Conservation (phyloP, 2,888 invertebrate genomes). For the Scaptomyza caliginosa region DNA sequence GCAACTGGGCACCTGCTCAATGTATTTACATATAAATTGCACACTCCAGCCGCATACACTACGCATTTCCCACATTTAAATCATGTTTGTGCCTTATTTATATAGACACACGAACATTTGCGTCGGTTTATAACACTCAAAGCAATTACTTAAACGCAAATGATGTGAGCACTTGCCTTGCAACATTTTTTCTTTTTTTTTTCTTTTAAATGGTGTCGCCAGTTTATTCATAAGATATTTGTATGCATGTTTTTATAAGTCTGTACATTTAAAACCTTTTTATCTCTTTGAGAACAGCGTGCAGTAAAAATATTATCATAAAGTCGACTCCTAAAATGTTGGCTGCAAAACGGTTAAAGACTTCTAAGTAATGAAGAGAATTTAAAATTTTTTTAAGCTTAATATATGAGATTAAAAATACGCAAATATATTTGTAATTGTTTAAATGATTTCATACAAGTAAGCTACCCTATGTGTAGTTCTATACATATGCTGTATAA, state of each 20-base stretch:
- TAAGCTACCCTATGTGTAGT: neutral
- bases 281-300: conserved; percentile 25
- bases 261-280: conserved; percentile 14
- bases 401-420: no score
- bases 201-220: conserved; percentile 32
- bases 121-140: conserved; percentile 29
- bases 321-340: no score
- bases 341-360: no score
- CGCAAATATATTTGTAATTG: no score
- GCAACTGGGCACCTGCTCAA: conserved; percentile 38
- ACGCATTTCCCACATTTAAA: conserved; percentile 2
- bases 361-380: no score
- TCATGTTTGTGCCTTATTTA: conserved; percentile 6
- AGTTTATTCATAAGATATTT: conserved; percentile 24
- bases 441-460: neutral
- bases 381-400: no score
- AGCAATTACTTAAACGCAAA: conserved; percentile 56
- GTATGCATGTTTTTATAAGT: neutral
- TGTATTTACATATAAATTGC: conserved; percentile 45
- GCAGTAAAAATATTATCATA: conserved; percentile 6
- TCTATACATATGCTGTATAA: neutral
- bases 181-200: no score
- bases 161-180: conserved; percentile 32
- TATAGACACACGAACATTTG: conserved; percentile 10
- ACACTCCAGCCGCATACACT: neutral